A percentile compares a stretch with the other conserved stretches of the same genome.
These are phyloP conservation scores for Mus pahari DNA, from an alignment of 2,113 vertebrate species.

Conservation along the genomic window DNA sequence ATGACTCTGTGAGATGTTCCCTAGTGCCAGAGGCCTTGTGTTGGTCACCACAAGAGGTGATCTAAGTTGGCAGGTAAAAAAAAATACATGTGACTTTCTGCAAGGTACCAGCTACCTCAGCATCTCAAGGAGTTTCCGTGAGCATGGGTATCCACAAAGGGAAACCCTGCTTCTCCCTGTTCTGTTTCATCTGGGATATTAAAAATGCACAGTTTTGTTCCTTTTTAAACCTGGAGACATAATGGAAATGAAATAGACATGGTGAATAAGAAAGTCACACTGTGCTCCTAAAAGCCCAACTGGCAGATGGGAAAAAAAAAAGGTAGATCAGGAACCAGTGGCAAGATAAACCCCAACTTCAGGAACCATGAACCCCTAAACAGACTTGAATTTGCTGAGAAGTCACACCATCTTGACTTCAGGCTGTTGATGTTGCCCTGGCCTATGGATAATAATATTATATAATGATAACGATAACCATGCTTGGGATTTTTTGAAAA, in stretches of 20 bases:
- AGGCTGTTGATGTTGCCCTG: background rate
- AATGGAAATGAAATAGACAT: background rate
- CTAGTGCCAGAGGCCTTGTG: conserved; percentile 21
- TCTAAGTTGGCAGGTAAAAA: background rate
- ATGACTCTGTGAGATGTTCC: conserved; percentile 64
- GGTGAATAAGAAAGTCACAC: background rate
- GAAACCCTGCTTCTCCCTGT: background rate
- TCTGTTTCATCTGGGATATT: background rate
- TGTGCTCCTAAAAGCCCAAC: background rate
- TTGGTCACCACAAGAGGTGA: background rate
- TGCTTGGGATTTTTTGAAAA: background rate
- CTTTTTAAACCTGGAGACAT: background rate
- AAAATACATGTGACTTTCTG: background rate
- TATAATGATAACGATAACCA: background rate
- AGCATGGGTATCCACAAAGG: background rate
- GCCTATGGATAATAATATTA: background rate
- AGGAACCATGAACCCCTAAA: background rate
- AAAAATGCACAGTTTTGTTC: background rate
- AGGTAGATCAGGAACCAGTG: background rate
- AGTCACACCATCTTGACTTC: background rate
- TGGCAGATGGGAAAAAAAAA: background rate
- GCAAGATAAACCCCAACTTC: background rate
- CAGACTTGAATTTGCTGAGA: background rate
- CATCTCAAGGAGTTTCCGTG: background rate
- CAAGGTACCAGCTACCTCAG: fast-evolving